A percentile compares a stretch with the other conserved stretches of the same genome.
phyloP scores from a whole-genome alignment of 2,797 vertebrate species.

The Artibeus jamaicensis region DNA sequence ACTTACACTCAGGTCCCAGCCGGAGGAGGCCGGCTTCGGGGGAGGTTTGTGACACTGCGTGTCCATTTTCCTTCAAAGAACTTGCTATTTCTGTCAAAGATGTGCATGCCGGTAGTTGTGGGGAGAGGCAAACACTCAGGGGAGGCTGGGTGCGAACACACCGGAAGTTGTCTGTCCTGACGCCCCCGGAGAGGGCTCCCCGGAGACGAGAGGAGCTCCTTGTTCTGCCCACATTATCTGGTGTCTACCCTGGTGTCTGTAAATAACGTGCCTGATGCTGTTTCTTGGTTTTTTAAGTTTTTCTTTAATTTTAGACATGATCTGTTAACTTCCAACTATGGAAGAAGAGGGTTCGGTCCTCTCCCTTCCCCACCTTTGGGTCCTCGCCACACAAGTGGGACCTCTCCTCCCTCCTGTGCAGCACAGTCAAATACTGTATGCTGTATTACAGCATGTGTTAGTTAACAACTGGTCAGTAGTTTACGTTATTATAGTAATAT shows the following conservation, averaged over 20 bases:
- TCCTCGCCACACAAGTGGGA: neutral
- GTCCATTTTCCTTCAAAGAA: neutral
- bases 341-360: neutral
- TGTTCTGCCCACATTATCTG: neutral
- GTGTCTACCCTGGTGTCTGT: neutral
- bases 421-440: neutral
- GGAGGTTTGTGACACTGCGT: neutral
- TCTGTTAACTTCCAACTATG: neutral
- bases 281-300: neutral
- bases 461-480: neutral
- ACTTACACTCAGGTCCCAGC: neutral
- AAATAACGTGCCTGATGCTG: neutral
- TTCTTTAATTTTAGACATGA: neutral
- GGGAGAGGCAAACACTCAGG: neutral
- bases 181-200: too few species aligned
- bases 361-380: neutral
- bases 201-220: neutral
- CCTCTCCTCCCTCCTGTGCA: too few species aligned
- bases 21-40: neutral
- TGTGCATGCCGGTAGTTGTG: accelerated
- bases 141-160: neutral
- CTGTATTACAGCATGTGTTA: neutral
- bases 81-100: neutral
- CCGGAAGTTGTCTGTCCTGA: neutral
- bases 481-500: neutral